These are phyloP conservation scores for Acanthococcus lagerstroemiae DNA, from an alignment of 2,888 invertebrate species.

Conservation along the genomic window DNA sequence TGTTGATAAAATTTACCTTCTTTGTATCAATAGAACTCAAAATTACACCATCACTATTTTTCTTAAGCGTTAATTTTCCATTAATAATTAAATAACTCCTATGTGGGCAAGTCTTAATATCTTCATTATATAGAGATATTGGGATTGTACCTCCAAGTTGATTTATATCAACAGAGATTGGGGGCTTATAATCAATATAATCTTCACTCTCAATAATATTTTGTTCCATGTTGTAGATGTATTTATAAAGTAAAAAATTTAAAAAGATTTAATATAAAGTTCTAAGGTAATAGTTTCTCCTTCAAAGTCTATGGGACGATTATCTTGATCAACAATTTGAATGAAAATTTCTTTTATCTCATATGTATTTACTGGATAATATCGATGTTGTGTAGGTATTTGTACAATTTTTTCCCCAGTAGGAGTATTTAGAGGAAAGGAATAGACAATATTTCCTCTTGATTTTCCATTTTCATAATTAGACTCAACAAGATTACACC, in stretches of 20 bases:
- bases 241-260: constrained; percentile 9
- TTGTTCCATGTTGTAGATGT: constrained; percentile 16
- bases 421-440: background rate
- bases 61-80: constrained; percentile 8
- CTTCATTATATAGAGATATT: background rate
- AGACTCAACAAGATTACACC: constrained; percentile 19
- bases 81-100: constrained; percentile 1
- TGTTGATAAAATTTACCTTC: constrained; percentile 13
- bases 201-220: constrained; percentile 18
- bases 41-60: constrained; percentile 6
- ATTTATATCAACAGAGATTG: constrained; percentile 3
- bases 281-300: constrained; percentile 16
- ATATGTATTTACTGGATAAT: constrained; percentile 15
- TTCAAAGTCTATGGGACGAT: constrained; percentile 16
- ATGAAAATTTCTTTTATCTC: constrained; percentile 2
- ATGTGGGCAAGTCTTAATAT: background rate
- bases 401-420: background rate
- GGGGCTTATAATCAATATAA: constrained; percentile 2
- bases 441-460: background rate
- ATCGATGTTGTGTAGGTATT: constrained; percentile 17
- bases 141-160: background rate
- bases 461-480: background rate
- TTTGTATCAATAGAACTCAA: constrained; percentile 6
- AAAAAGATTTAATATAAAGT: constrained; percentile 17
- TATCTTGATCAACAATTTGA: constrained; percentile 13